Conservation (phyloP, 1,140 invertebrate genomes). For the Apolygus lucorum region DNA sequence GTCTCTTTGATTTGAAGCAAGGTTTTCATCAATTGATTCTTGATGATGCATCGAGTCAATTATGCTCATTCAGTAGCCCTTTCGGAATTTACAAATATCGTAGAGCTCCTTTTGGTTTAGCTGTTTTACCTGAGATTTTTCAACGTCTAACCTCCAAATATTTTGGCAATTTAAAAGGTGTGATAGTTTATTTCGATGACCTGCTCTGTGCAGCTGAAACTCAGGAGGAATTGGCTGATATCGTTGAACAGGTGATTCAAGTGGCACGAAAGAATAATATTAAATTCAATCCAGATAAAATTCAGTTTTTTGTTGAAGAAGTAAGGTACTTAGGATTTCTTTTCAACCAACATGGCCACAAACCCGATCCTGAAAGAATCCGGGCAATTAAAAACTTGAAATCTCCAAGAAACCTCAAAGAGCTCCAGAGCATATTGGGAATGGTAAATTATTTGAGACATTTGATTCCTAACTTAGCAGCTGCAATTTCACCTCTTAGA, state of each 20-base stretch:
- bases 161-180: slow-evolving; percentile 26
- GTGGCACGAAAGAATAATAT: slow-evolving; percentile 36
- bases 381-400: slow-evolving; percentile 37
- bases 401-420: slow-evolving; percentile 35
- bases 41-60: slow-evolving; percentile 7
- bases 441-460: slow-evolving; percentile 39
- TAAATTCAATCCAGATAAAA: slow-evolving; percentile 41
- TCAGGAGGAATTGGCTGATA: slow-evolving; percentile 31
- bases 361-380: slow-evolving; percentile 38
- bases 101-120: slow-evolving; percentile 29
- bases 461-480: slow-evolving; percentile 40
- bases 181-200: slow-evolving; percentile 38
- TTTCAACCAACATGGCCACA: slow-evolving; percentile 36
- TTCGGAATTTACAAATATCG: slow-evolving; percentile 24
- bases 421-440: slow-evolving; percentile 38
- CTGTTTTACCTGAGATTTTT: slow-evolving; percentile 26
- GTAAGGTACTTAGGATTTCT: slow-evolving; percentile 39
- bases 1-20: slow-evolving; percentile 15
- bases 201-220: slow-evolving; percentile 32
- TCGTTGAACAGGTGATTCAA: slow-evolving; percentile 34
- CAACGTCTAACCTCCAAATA: slow-evolving; percentile 26
- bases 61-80: slow-evolving; percentile 16
- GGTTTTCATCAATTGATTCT: slow-evolving; percentile 1
- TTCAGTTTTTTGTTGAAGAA: slow-evolving; percentile 29
- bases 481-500: slow-evolving; percentile 36